Percentiles rank a stretch among this genome's conserved stretches.
Evolutionary conservation across 2,888 invertebrate genomes (phyloP).

Genomic region (Standfussiana lucernea): DNA sequence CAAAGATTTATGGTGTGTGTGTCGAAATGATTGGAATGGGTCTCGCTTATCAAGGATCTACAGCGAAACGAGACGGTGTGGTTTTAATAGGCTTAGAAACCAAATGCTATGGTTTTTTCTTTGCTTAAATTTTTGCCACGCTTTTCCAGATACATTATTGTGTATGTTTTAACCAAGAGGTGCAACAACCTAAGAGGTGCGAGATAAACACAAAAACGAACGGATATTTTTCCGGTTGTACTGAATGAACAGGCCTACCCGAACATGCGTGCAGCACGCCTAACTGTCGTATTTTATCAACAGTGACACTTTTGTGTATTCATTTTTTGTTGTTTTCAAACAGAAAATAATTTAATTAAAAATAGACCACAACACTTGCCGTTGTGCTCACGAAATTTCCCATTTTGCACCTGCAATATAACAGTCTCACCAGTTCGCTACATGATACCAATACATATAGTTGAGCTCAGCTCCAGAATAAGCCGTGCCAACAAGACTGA

Average conservation of each 20-base stretch:
- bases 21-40: conserved; percentile 22
- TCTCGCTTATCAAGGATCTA: conserved; percentile 27
- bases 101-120: neutral
- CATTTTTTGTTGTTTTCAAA: neutral
- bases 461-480: conserved; percentile 47
- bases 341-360: neutral
- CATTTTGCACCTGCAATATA: neutral
- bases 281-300: neutral
- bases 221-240: neutral
- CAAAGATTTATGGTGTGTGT: conserved; percentile 41
- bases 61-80: conserved; percentile 21
- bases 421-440: neutral
- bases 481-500: conserved; percentile 59
- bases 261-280: neutral
- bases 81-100: conserved; percentile 28
- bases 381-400: neutral
- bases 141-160: neutral
- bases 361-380: neutral
- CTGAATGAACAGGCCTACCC: neutral
- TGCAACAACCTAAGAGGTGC: neutral
- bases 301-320: neutral
- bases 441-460: conserved; percentile 18
- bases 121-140: neutral
- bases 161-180: neutral
- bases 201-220: too few relatives aligned